phyloP scores from a whole-genome alignment of 1,140 invertebrate genomes.

The Ridgeia piscesae region DNA sequence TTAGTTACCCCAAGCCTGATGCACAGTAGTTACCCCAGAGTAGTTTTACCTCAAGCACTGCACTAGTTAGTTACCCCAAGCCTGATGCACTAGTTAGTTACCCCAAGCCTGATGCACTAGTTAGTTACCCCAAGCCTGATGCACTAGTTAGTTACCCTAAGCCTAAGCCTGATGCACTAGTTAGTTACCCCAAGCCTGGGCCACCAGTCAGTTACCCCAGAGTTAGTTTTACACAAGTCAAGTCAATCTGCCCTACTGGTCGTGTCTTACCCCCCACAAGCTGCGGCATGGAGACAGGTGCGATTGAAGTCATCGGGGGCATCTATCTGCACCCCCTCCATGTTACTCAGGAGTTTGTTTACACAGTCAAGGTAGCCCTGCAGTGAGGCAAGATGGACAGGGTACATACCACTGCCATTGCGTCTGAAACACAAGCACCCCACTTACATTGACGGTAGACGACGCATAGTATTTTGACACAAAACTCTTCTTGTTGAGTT shows the following conservation, averaged over 20 bases:
- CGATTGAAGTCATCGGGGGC: conserved; percentile 62
- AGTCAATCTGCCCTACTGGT: background rate
- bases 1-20: background rate
- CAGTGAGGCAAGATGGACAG: conserved; percentile 68
- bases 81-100: too few relatives aligned
- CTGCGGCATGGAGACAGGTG: conserved; percentile 64
- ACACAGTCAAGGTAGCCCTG: conserved; percentile 65
- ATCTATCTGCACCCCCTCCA: conserved; percentile 58
- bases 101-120: too few relatives aligned
- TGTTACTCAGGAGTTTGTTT: conserved; percentile 59
- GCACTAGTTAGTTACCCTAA: too few relatives aligned
- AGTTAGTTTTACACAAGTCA: background rate
- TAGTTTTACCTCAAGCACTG: too few relatives aligned
- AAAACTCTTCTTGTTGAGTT: background rate
- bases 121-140: too few relatives aligned
- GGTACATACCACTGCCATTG: conserved; percentile 61
- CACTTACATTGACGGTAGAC: background rate
- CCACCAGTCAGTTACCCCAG: background rate
- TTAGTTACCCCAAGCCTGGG: too few relatives aligned
- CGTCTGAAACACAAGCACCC: conserved; percentile 45
- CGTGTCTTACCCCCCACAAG: conserved; percentile 56
- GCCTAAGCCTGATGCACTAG: too few relatives aligned
- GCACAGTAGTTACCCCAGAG: too few relatives aligned
- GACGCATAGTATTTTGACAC: background rate
- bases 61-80: too few relatives aligned